A percentile compares a stretch with the other conserved stretches of the same genome.
Evolutionary conservation across 2,888 invertebrate species (phyloP).

Genomic region (Pheosia gnoma): DNA sequence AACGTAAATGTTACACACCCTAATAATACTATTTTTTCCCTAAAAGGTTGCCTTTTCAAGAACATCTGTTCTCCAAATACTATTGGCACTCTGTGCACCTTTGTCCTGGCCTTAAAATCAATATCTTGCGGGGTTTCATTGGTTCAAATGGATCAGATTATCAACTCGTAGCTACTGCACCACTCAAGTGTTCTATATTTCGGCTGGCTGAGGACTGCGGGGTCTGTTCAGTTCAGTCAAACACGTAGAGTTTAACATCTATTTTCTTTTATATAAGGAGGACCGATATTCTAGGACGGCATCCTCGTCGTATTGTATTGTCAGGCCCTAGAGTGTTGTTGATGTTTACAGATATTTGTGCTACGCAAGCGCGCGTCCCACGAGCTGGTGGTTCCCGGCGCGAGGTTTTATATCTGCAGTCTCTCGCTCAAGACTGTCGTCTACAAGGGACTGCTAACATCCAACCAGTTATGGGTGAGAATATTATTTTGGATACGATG

Average conservation of each 20-base stretch:
- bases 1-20: constrained; percentile 68
- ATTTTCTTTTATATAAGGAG: background rate
- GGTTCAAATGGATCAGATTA: too few relatives aligned
- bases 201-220: too few relatives aligned
- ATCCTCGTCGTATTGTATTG: constrained; percentile 28
- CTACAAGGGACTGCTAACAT: constrained; percentile 98
- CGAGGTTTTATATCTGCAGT: constrained; percentile 98
- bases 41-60: constrained; percentile 9
- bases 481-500: too few relatives aligned
- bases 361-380: constrained; percentile 97
- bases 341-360: constrained; percentile 90
- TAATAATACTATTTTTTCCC: constrained; percentile 31
- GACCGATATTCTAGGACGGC: constrained; percentile 38
- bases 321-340: constrained; percentile 31
- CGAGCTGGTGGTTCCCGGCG: constrained; percentile 91
- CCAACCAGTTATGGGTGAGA: constrained; percentile 94
- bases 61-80: constrained; percentile 10
- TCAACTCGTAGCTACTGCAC: too few relatives aligned
- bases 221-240: too few relatives aligned
- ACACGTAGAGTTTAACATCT: too few relatives aligned
- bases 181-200: too few relatives aligned
- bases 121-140: too few relatives aligned
- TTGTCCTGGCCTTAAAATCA: too few relatives aligned
- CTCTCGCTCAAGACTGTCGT: constrained; percentile 95
- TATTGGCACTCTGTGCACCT: background rate